These are phyloP conservation scores for Cyprinodon brontotheroides DNA, from an alignment of 2,113 vertebrate species.

Conservation along the genomic window DNA sequence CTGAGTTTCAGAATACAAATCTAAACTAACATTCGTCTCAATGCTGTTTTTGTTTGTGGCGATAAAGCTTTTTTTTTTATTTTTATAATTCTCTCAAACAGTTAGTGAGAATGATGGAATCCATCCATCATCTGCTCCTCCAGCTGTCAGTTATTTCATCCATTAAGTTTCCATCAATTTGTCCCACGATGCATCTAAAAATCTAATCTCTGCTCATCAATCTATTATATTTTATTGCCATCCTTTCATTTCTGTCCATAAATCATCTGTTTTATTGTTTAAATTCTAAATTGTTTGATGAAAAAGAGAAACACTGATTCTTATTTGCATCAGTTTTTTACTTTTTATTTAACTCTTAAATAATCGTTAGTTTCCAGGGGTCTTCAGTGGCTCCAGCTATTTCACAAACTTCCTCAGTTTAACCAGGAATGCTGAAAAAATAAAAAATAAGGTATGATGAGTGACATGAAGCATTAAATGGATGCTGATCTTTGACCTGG, in stretches of 20 bases:
- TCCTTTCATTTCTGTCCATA: neutral
- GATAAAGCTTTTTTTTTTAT: neutral
- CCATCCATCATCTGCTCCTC: too few relatives aligned
- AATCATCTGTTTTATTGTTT: neutral
- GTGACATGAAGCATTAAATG: neutral
- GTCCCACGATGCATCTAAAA: too few relatives aligned
- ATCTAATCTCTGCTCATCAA: too few relatives aligned
- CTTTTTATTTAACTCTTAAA: neutral
- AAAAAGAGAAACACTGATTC: neutral
- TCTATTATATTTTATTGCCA: neutral
- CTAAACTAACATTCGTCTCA: neutral
- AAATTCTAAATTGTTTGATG: neutral
- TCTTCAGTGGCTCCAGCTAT: slow-evolving; percentile 31
- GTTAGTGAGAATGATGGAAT: neutral
- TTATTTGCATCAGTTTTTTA: neutral
- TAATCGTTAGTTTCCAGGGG: neutral
- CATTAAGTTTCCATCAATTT: too few relatives aligned
- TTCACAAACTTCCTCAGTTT: slow-evolving; percentile 85
- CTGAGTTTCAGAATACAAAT: slow-evolving; percentile 46
- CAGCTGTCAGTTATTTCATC: too few relatives aligned
- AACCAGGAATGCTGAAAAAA: slow-evolving; percentile 87
- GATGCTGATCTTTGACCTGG: neutral
- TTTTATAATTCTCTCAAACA: neutral
- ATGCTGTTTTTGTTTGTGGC: neutral
- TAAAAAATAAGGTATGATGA: slow-evolving; percentile 32